Evolutionary conservation across 2,113 vertebrate species (phyloP), one percentile per base, ranked within the genome.

Genomic region (Sarotherodon lohbergeri): DNA sequence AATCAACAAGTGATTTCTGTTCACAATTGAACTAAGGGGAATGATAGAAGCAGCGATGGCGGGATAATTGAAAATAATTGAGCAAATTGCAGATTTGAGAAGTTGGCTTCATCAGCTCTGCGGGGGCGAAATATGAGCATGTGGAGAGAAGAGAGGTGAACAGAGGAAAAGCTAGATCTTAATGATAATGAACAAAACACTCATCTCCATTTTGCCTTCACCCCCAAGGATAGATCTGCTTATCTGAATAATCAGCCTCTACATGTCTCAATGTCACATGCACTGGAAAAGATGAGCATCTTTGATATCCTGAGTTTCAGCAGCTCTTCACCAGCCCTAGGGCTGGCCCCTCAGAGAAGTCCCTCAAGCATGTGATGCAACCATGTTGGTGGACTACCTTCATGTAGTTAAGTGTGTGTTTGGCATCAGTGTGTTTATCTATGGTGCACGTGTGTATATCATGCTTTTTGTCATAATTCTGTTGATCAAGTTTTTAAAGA

Each of bases 1-100:
- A 96, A 95, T 97, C 96, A 96, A 95, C 96, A 95, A 94, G 96
- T 96, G 95, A 94, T 95, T 96, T 95, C 85, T 90, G 93, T 88
- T 96, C 92, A 90, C 91, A 93, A 94, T 95, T 94, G 92, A 96
- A 95, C 95, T 93, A 90, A 95, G 76, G 94, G 93, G 94, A 93
- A 93, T 89, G 93, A 95, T 93, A 93, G 93, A 91, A 84, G 89
- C 92, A 82, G 92, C 91, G 91, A 94, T 95, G 92, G 93, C 76
- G 85, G 91, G 91, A 93, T 96, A 96, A 97, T 97, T 96, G 95
- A 96, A 96, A 96, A 96, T 97, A 96, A 97, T 96, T 96, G 95
- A 94, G 93, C 93, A 94, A 94, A 95, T 95, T 94, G 94, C 84
- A 80, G 92, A 95, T 95, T 96, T 92, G 88, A 96, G 95, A 93